Evolutionary conservation across 2,888 invertebrate species (phyloP).

Genomic region (Mantis religiosa): DNA sequence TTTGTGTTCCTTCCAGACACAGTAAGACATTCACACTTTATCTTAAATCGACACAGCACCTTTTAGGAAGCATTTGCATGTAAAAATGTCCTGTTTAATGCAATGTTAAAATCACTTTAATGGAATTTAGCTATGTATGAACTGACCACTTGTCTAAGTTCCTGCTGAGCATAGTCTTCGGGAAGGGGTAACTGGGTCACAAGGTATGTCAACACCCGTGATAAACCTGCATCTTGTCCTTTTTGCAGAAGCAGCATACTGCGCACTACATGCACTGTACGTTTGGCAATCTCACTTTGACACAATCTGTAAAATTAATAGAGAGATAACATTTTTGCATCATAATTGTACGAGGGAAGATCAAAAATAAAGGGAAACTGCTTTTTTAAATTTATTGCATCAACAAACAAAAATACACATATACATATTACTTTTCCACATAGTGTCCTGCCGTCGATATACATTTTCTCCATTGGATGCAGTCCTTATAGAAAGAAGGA

Average conservation of each 20-base stretch:
- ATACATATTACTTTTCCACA: too few species aligned
- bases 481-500: too few species aligned
- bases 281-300: slow-evolving; percentile 56
- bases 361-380: too few species aligned
- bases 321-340: too few species aligned
- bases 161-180: slow-evolving; percentile 56
- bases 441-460: too few species aligned
- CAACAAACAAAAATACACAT: too few species aligned
- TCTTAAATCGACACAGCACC: background rate
- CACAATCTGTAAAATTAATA: slow-evolving; percentile 45
- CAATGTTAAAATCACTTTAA: background rate
- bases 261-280: slow-evolving; percentile 48
- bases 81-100: background rate
- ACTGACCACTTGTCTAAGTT: slow-evolving; percentile 41
- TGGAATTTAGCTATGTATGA: slow-evolving; percentile 35
- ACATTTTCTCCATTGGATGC: too few species aligned
- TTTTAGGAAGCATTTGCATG: background rate
- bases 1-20: background rate
- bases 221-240: slow-evolving; percentile 35
- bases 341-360: too few species aligned
- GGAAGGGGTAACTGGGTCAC: slow-evolving; percentile 54
- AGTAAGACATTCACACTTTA: background rate
- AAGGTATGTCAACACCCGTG: slow-evolving; percentile 46
- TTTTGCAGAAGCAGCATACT: slow-evolving; percentile 45
- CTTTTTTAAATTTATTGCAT: too few species aligned